Evolutionary conservation across 2,888 invertebrate species (phyloP).

Genomic region (Andrena praecox): DNA sequence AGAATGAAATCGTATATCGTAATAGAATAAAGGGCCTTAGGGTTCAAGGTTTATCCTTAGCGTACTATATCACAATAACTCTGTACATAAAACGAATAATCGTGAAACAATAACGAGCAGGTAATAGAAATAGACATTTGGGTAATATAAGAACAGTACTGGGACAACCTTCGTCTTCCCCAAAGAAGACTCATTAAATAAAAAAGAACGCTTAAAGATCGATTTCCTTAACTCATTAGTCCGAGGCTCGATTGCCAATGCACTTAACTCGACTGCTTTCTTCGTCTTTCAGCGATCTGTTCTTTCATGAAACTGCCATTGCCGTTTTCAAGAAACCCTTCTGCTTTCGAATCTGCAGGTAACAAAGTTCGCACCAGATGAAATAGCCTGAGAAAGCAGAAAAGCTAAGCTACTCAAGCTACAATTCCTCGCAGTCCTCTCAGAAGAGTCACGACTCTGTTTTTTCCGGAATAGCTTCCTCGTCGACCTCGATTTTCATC

Average conservation of each 20-base stretch:
- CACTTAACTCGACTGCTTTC: no score
- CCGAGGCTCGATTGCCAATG: no score
- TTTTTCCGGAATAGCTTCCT: constrained; percentile 31
- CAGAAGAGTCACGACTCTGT: constrained; percentile 56
- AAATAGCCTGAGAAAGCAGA: background rate
- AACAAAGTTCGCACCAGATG: background rate
- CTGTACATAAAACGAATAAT: constrained; percentile 9
- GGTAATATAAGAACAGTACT: background rate
- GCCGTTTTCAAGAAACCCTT: no score
- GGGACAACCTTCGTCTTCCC: background rate
- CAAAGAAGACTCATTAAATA: background rate
- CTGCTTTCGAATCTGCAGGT: background rate
- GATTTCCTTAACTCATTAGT: no score
- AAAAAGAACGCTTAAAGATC: background rate
- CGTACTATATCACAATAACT: constrained; percentile 20
- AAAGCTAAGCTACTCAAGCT: background rate
- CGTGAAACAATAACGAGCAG: constrained; percentile 15
- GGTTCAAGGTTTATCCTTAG: no score
- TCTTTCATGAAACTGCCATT: no score
- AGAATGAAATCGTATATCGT: constrained; percentile 3
- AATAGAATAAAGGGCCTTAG: background rate
- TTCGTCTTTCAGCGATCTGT: no score
- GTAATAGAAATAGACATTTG: background rate
- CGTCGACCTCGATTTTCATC: constrained; percentile 45
- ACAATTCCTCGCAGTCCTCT: background rate